Base-by-base conservation (phyloP, 2,888 invertebrate species). In the Argynnis bischoffii region DNA sequence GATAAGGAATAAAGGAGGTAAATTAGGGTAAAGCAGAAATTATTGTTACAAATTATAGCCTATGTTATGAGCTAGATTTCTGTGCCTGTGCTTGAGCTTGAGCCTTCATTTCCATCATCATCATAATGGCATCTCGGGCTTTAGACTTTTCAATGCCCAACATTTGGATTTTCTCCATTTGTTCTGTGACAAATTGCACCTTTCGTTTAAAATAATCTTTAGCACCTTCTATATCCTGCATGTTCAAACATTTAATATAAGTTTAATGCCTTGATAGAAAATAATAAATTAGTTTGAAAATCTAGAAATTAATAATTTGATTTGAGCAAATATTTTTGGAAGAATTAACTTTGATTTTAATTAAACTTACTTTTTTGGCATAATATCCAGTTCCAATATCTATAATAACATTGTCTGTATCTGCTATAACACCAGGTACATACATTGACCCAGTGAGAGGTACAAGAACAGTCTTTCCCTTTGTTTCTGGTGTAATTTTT, bases 351-450 rank as follows among this genome's bases (percentile, higher is more conserved):
- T 41, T 41, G 8, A 41, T 41, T 41, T 41, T 11, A 41, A 41
- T 2, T 41, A 41, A 41, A 79, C 85, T 81, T 85, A 97, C 97
- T 94, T 98, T 98, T 88, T 99, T 97, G 21, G 97, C 97, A 92
- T 97, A 99, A 87, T 99, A 99, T 72, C 99, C 98, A 63, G 99
- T 99, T 63, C 99, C 99, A 81, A 99, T 96, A 87, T 99, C 99
- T 75, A 99, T 96, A 46, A 99, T 94, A 64, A 99, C 98, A 85
- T 96, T 96, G 64, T 97, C 95, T 47, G 96, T 95, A 82, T 99
- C 96, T 71, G 95, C 94, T 69, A 99, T 93, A 78, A 95, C 95
- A 2, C 99, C 99, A 53, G 98, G 97, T 54, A 99, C 98, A 92
- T 99, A 99, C 97, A 99, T 98, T 78, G 99, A 99, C 78, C 98